Base-by-base conservation (phyloP, 2,888 invertebrate genomes). In the Linnaemya tessellans region DNA sequence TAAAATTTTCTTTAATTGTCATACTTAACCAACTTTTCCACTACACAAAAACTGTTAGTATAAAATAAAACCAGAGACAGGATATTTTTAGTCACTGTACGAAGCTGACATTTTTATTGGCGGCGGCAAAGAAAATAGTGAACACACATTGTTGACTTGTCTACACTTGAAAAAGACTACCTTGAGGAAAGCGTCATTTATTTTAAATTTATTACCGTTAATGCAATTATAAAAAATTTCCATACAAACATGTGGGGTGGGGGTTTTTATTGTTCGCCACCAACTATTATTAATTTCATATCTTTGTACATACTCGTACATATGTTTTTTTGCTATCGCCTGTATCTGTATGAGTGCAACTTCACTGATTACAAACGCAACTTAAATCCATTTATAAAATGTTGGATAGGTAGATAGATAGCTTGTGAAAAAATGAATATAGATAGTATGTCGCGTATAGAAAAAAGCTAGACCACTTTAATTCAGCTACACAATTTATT, bases 401-500 rank as follows among this genome's bases (percentile, higher is more conserved):
- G 38, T 38, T 38, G 10, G 38, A 38, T 38, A 11, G 41, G 10
- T 41, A 41, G 41, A 41, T 13, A 62, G 60, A 73, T 73, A 62
- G 56, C 62, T 49, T 74, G 74, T 38, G 51, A 20, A 65, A 75
- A 75, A 64, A 18, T 75, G 20, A 51, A 51, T 51, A 74, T 49
- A 38, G 49, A 49, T n/a, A n/a, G n/a, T n/a, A n/a, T n/a, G n/a
- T 43, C 20, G 15, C 38, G 20, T 49, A 20, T 30, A 49, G 1
- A 74, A 73, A 60, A 64, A 56, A 62, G 13, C 49, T 60, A 67
- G 67, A 56, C 56, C 46, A 77, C 43, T 67, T 77, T 67, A 77
- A 67, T 68, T 51, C 60, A 68, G 35, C n/a, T 51, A 51, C 22
- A 64, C 41, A 74, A 22, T 38, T 38, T 43, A 64, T 65, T 75